These are phyloP conservation scores for Lacerta viridis DNA, from an alignment of 2,797 vertebrate genomes.

Conservation along the genomic window DNA sequence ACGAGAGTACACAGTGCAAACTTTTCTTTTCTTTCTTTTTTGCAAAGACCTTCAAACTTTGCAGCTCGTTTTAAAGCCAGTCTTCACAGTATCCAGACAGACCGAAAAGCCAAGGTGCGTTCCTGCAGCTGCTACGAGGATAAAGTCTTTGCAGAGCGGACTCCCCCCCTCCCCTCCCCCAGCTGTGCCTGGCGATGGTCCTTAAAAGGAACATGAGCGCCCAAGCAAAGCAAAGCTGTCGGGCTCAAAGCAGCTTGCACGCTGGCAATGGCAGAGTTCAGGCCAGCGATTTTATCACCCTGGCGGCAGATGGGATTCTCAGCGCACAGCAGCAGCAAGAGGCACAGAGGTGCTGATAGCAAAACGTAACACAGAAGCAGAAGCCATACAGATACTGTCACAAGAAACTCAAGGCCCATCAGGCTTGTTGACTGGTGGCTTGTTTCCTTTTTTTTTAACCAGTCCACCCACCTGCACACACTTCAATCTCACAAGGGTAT, in stretches of 20 bases:
- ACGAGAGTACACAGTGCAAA: background rate
- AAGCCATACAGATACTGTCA: background rate
- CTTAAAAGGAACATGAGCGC: background rate
- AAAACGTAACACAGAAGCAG: background rate
- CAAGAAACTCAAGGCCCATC: background rate
- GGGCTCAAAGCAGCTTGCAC: background rate
- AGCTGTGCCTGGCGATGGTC: background rate
- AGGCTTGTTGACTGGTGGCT: no score
- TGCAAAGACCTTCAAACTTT: background rate
- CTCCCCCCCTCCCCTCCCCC: background rate
- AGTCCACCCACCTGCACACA: background rate
- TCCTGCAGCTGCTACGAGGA: background rate
- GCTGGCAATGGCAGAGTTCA: background rate
- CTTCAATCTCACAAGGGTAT: background rate
- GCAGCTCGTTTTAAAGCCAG: background rate
- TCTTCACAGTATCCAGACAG: background rate
- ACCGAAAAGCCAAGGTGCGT: background rate
- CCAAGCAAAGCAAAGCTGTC: background rate
- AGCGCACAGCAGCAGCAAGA: background rate
- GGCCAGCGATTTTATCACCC: background rate
- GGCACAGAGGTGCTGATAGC: no score
- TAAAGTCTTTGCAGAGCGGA: background rate
- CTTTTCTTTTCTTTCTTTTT: no score
- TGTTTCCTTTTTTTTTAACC: background rate
- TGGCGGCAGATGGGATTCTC: background rate